Percentiles rank a stretch among this genome's conserved stretches.
Evolutionary conservation across 2,888 invertebrate species (phyloP).

Genomic region (Cyclophora albipunctata): DNA sequence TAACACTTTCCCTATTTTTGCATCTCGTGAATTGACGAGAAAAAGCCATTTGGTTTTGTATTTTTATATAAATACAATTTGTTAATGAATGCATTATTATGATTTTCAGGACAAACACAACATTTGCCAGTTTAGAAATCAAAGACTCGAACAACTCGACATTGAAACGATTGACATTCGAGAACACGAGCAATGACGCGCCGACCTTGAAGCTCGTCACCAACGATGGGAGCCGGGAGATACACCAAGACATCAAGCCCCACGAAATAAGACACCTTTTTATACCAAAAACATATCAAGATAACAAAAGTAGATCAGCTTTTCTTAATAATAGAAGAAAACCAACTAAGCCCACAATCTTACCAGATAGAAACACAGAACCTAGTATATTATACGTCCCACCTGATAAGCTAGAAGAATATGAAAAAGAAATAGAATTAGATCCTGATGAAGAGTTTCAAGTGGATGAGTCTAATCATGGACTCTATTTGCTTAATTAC

Average conservation of each 20-base stretch:
- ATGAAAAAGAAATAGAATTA: constrained; percentile 61
- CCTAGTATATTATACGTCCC: constrained; percentile 58
- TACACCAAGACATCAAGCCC: constrained; percentile 57
- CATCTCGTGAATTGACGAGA: too few relatives aligned
- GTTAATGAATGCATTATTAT: constrained; percentile 1
- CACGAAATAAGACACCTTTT: constrained; percentile 66
- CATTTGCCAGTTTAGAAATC: constrained; percentile 65
- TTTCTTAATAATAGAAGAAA: constrained; percentile 60
- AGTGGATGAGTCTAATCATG: constrained; percentile 72
- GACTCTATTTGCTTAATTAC: constrained; percentile 67
- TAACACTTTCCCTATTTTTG: too few relatives aligned
- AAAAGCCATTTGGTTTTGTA: too few relatives aligned
- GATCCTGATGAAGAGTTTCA: constrained; percentile 73
- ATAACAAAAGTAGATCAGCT: constrained; percentile 55
- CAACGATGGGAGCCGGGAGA: constrained; percentile 56
- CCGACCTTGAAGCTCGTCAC: constrained; percentile 50
- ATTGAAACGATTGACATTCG: constrained; percentile 57
- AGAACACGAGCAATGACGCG: constrained; percentile 55
- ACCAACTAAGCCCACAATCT: constrained; percentile 29
- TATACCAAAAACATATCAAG: constrained; percentile 54
- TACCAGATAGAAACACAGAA: constrained; percentile 47
- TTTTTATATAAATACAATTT: too few relatives aligned
- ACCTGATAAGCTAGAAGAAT: constrained; percentile 62
- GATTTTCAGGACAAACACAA: constrained; percentile 61
- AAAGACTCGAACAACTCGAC: constrained; percentile 54